A percentile compares a stretch with the other conserved stretches of the same genome.
Conservation (phyloP, 35 echinoderm and acorn worm species). For the Acanthaster planci region DNA sequence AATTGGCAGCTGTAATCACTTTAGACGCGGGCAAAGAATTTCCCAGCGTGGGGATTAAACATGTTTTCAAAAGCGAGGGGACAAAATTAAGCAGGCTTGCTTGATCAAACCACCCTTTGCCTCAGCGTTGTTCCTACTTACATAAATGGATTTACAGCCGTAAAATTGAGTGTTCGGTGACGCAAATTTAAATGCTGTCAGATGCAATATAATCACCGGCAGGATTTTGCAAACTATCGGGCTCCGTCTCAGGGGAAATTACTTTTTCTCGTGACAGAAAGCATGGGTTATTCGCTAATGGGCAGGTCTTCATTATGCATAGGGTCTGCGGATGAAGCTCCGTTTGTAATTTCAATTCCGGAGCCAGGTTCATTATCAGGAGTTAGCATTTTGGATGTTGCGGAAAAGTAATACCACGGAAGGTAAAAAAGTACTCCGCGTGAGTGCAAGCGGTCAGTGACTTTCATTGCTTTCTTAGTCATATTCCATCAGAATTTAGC, state of each 20-base stretch:
- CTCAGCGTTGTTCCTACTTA: too few relatives aligned
- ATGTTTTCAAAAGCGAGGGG: too few relatives aligned
- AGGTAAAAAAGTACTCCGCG: background rate
- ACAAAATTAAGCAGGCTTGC: too few relatives aligned
- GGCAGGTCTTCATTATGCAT: constrained; percentile 3
- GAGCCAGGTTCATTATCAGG: background rate
- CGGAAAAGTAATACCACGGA: background rate
- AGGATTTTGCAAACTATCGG: constrained; percentile 15
- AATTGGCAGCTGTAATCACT: too few relatives aligned
- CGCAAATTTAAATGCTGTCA: constrained; percentile 33
- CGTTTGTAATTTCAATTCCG: constrained; percentile 18
- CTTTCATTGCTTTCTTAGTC: background rate
- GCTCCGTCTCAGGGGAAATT: background rate
- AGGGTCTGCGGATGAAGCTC: background rate
- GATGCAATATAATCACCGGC: constrained; percentile 19
- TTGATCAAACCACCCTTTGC: too few relatives aligned
- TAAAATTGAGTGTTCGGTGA: constrained; percentile 28
- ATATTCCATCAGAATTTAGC: background rate
- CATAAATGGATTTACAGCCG: background rate
- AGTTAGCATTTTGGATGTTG: background rate
- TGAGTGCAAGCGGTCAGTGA: background rate
- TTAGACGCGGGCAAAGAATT: too few relatives aligned
- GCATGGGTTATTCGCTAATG: constrained; percentile 25
- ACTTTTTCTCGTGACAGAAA: background rate
- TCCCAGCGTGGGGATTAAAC: too few relatives aligned